A percentile compares a stretch with the other conserved stretches of the same genome.
phyloP scores from a whole-genome alignment of 2,797 vertebrate species.

The Tragelaphus eurycerus region DNA sequence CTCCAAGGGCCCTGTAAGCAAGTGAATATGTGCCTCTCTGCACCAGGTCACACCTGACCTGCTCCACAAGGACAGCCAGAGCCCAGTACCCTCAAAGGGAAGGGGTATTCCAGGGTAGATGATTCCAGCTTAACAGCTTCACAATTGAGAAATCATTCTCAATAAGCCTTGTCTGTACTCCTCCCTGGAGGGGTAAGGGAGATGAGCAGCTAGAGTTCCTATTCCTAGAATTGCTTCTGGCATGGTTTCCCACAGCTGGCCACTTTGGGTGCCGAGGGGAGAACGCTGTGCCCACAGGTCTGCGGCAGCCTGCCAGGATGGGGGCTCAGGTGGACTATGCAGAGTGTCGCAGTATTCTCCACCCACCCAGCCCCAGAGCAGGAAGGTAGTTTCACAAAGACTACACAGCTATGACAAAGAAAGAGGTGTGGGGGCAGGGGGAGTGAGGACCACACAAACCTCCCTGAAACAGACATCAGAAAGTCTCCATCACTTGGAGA shows the following conservation, averaged over 20 bases:
- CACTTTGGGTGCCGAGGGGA: rapidly evolving
- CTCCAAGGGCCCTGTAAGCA: background rate
- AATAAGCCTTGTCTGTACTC: background rate
- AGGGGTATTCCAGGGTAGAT: background rate
- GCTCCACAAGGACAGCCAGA: background rate
- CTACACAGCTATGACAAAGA: background rate
- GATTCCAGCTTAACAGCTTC: background rate
- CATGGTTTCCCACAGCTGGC: background rate
- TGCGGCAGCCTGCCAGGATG: background rate
- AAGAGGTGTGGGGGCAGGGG: background rate
- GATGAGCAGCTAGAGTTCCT: background rate
- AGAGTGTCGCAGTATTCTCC: background rate
- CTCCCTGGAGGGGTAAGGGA: background rate
- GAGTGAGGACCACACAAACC: background rate
- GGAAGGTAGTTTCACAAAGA: background rate
- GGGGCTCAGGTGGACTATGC: background rate
- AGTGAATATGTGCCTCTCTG: background rate
- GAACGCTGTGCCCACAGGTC: background rate
- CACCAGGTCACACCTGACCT: background rate
- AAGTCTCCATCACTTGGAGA: background rate
- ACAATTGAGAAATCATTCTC: background rate
- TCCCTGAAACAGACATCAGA: background rate
- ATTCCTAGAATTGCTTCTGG: background rate
- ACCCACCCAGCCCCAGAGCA: background rate
- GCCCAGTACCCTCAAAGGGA: background rate